Percentiles rank a stretch among this genome's conserved stretches.
These are phyloP conservation scores for Esperia sulphurella DNA, from an alignment of 2,888 invertebrate genomes.

Conservation along the genomic window DNA sequence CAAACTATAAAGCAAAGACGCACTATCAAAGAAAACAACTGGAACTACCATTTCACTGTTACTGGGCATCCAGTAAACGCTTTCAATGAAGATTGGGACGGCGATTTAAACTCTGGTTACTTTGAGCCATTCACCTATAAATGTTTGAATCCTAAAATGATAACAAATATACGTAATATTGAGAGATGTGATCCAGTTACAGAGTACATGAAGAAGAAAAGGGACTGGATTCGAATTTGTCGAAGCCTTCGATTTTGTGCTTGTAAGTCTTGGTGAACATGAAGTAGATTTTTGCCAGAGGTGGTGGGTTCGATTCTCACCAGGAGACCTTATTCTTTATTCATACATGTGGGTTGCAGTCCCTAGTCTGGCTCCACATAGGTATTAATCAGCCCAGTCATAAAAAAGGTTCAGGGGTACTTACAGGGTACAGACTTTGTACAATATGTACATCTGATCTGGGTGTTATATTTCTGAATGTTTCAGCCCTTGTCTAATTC, in stretches of 20 bases:
- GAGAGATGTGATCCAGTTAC: constrained; percentile 51
- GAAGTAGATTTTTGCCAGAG: background rate
- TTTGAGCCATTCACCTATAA: constrained; percentile 57
- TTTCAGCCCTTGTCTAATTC: too few relatives aligned
- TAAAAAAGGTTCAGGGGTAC: too few relatives aligned
- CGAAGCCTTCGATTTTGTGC: constrained; percentile 21
- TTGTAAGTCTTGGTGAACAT: too few relatives aligned
- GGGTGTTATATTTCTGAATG: too few relatives aligned
- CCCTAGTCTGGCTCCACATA: too few relatives aligned
- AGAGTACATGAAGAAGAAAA: constrained; percentile 42
- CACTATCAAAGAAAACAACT: constrained; percentile 13
- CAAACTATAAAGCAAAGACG: constrained; percentile 35
- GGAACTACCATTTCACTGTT: constrained; percentile 33
- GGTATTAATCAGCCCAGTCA: too few relatives aligned
- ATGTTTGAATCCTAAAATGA: constrained; percentile 51
- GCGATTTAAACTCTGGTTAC: constrained; percentile 46
- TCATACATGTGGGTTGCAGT: too few relatives aligned
- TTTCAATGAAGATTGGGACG: constrained; percentile 59
- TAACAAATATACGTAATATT: constrained; percentile 37
- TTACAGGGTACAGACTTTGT: too few relatives aligned
- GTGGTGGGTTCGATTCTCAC: background rate
- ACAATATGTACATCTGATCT: too few relatives aligned
- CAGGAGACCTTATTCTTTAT: too few relatives aligned
- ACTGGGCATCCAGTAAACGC: constrained; percentile 48
- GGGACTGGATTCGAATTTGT: constrained; percentile 37